Conservation (phyloP, 2,888 invertebrate genomes). For the Pogonocherus hispidulus region DNA sequence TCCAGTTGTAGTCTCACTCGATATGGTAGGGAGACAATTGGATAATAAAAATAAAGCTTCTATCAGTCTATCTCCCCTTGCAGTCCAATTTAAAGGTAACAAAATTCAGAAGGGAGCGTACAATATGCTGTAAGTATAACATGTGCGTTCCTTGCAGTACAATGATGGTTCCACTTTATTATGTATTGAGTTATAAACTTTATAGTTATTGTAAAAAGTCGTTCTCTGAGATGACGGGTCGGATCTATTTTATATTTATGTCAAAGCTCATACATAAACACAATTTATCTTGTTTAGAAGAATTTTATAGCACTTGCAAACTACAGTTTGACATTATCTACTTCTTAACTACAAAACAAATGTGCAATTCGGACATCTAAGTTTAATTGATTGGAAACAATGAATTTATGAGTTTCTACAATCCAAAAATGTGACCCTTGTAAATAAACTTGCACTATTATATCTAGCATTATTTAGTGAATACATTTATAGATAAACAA, state of each 20-base stretch:
- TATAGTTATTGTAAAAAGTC: slow-evolving; percentile 15
- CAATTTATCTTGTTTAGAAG: not conserved
- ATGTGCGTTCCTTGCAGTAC: not conserved
- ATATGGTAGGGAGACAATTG: no score
- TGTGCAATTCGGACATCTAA: no score
- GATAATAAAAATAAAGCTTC: no score
- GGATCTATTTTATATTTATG: not conserved
- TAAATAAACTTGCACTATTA: no score
- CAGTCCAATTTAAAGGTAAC: not conserved
- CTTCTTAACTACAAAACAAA: no score
- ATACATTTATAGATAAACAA: no score
- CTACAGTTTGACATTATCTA: not conserved
- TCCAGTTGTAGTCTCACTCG: no score
- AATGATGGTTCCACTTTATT: slow-evolving; percentile 16
- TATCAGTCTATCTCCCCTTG: no score
- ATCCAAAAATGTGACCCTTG: no score
- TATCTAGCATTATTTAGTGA: no score
- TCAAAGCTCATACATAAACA: slow-evolving; percentile 5
- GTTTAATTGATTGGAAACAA: no score
- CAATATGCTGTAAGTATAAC: not conserved
- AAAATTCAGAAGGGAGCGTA: not conserved
- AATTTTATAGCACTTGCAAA: not conserved
- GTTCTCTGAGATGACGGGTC: not conserved
- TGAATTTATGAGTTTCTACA: no score
- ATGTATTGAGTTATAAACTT: slow-evolving; percentile 20